Base-by-base conservation (phyloP, 2,888 invertebrate genomes). In the Alloscopus bannaensis region DNA sequence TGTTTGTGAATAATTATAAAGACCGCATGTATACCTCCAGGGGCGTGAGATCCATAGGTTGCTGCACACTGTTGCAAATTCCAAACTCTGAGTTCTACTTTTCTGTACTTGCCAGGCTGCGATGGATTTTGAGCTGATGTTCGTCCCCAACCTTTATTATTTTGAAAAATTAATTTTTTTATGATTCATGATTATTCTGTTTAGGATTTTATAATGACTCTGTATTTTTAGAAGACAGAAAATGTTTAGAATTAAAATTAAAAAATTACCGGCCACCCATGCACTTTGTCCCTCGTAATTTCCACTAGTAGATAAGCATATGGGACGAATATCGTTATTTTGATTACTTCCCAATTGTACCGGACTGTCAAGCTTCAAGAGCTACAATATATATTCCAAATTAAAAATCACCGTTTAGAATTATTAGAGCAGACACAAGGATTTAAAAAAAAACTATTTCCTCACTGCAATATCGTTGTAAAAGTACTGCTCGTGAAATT, bases 21-120 rank as follows among this genome's bases (percentile, higher is more conserved):
- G n/a, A n/a, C n/a, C n/a, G n/a, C n/a, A n/a, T n/a, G n/a, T n/a
- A n/a, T n/a, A 24, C 96, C 96, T 13, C 95, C 96, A 0, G 96
- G 94, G n/a, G 95, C 95, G 0, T 94, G 94, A 11, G 91, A 90
- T 22, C 95, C 95, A 87, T 96, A 96, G 87, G 94, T 95, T 24
- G 90, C 88, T 16, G 70, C 75, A 40, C 82, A 82, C 84, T 95
- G 93, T 0, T 89, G 85, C 88, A 95, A 95, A 0, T 92, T 91
- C 95, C 95, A 95, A 84, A 96, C 92, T 0, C 94, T 94, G 84
- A 96, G 93, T 45, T 92, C 92, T 0, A 95, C 95, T 89, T 95
- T 94, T 89, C 95, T 95, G 45, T 95, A 89, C 72, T 94, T 90
- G 0, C 93, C 91, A 0, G 95, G 95, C 87, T 95, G 95, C 29